phyloP scores from a whole-genome alignment of 2,888 invertebrate species.

The Diadromus collaris region DNA sequence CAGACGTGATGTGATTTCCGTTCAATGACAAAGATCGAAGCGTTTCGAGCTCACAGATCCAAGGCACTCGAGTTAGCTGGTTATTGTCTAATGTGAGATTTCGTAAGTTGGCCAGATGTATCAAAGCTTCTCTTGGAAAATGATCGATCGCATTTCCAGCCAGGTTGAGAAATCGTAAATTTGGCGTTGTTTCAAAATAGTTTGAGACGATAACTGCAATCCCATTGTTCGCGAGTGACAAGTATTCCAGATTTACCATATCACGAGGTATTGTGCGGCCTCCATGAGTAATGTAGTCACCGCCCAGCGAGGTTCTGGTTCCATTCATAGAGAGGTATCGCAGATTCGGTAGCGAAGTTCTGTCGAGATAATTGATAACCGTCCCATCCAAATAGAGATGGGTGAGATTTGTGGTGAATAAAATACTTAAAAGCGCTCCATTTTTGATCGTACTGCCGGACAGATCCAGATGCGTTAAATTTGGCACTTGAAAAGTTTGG shows the following conservation, averaged over 20 bases:
- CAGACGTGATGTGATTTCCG: not conserved
- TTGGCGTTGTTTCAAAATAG: not conserved
- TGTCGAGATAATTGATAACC: not conserved
- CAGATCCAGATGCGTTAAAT: conserved; percentile 35
- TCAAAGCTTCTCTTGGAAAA: conserved; percentile 1
- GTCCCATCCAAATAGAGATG: conserved; percentile 27
- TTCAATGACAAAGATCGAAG: conserved; percentile 24
- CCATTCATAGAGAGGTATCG: conserved; percentile 21
- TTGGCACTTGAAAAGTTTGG: not conserved
- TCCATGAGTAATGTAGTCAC: not conserved
- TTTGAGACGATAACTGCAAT: conserved; percentile 2
- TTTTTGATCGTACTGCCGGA: not conserved
- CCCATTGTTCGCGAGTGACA: conserved; percentile 14
- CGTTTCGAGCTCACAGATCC: conserved; percentile 1
- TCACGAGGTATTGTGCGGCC: not conserved
- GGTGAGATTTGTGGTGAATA: not conserved
- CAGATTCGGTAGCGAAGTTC: not conserved
- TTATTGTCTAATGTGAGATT: conserved; percentile 19
- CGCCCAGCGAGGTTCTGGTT: not conserved
- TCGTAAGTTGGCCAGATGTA: conserved; percentile 4
- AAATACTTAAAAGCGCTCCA: not conserved
- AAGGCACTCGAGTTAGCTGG: conserved; percentile 7
- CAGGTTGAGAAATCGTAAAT: conserved; percentile 21
- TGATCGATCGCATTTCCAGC: not conserved
- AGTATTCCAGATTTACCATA: conserved; percentile 11